phyloP scores from a whole-genome alignment of 2,113 vertebrate species.

The Oreotrochilus melanogaster region DNA sequence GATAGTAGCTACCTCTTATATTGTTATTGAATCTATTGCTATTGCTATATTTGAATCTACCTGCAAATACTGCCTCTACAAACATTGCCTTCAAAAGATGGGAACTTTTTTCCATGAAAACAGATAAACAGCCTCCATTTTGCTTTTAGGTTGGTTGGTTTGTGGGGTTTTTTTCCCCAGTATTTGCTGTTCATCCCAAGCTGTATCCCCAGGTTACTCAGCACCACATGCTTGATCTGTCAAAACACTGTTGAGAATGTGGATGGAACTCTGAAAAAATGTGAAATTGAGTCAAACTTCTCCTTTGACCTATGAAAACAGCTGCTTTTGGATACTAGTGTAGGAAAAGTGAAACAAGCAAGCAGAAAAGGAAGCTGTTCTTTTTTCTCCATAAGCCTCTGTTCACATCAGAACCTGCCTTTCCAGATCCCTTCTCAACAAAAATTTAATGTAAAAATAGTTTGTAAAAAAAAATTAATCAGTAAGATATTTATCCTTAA shows the following conservation, averaged over 20 bases:
- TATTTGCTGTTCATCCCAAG: neutral
- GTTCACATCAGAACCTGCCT: neutral
- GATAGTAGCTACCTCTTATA: neutral
- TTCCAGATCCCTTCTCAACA: neutral
- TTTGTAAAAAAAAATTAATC: neutral
- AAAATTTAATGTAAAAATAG: too few species aligned
- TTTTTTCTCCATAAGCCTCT: neutral
- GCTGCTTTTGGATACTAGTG: neutral
- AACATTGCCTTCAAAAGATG: neutral
- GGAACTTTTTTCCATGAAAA: neutral
- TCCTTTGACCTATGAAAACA: neutral
- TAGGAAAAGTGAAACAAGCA: neutral
- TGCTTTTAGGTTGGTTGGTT: neutral
- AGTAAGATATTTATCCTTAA: neutral
- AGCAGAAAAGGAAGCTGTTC: neutral
- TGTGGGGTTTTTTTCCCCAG: neutral
- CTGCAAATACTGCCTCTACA: neutral
- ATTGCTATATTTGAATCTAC: neutral
- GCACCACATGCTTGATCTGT: neutral
- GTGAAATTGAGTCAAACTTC: neutral
- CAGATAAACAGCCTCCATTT: neutral
- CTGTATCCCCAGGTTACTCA: neutral
- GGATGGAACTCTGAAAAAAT: neutral
- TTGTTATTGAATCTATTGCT: neutral
- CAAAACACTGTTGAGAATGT: neutral